Percentiles rank a stretch among this genome's conserved stretches.
These are phyloP conservation scores for Megamerina dolium DNA, from an alignment of 2,888 invertebrate species.

Conservation along the genomic window DNA sequence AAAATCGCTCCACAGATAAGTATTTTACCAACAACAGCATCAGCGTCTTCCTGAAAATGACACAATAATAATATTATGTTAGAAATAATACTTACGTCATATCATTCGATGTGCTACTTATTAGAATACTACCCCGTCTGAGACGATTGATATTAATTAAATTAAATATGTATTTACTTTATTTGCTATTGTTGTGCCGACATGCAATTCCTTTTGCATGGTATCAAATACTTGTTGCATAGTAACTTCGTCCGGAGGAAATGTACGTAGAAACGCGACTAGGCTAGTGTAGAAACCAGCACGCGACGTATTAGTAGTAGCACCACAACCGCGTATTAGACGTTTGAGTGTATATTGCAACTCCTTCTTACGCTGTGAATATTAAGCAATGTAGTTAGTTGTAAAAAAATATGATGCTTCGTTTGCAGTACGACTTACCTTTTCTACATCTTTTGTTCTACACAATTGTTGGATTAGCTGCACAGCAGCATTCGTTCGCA, in stretches of 20 bases:
- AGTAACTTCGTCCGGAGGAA: slow-evolving; percentile 49
- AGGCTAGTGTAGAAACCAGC: slow-evolving; percentile 66
- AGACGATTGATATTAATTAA: background rate
- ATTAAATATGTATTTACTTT: slow-evolving; percentile 23
- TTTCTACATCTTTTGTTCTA: slow-evolving; percentile 27
- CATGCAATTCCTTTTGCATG: slow-evolving; percentile 62
- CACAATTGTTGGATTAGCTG: slow-evolving; percentile 29
- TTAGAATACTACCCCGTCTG: background rate
- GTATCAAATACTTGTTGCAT: slow-evolving; percentile 55
- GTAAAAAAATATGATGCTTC: no score
- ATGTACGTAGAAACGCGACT: slow-evolving; percentile 53
- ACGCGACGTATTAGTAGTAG: slow-evolving; percentile 58
- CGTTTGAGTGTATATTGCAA: slow-evolving; percentile 62
- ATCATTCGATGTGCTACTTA: no score
- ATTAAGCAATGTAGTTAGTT: no score
- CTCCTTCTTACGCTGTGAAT: slow-evolving; percentile 56
- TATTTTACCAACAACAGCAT: slow-evolving; percentile 66
- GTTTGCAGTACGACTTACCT: slow-evolving; percentile 21
- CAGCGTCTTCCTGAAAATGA: slow-evolving; percentile 69
- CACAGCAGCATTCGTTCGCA: slow-evolving; percentile 29
- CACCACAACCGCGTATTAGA: slow-evolving; percentile 66
- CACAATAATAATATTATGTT: background rate
- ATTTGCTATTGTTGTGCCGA: slow-evolving; percentile 41
- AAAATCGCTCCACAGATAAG: slow-evolving; percentile 65
- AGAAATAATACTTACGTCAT: no score